Percentiles rank a stretch among this genome's conserved stretches.
Conservation (phyloP, 64 coral and sea anemone genomes). For the Montipora foliosa region DNA sequence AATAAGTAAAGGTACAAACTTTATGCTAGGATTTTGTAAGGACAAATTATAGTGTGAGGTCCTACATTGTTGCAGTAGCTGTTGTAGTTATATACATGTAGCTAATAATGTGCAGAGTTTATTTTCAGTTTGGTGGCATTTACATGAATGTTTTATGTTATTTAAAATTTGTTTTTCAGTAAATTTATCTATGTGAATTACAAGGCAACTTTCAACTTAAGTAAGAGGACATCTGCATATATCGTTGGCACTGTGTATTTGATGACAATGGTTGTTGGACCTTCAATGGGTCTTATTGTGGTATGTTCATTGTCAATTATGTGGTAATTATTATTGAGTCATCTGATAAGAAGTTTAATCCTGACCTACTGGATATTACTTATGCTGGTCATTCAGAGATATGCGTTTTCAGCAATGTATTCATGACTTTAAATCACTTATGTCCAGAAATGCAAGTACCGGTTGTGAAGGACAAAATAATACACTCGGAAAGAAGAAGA, state of each 20-base stretch:
- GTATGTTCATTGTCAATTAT: constrained; percentile 27
- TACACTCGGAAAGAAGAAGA: too few species aligned
- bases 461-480: too few species aligned
- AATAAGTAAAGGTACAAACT: not conserved
- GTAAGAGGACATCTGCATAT: constrained; percentile 60
- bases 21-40: too few species aligned
- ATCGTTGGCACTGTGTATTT: constrained; percentile 93
- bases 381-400: not conserved
- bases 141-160: too few species aligned
- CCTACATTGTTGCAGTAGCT: too few species aligned
- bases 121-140: not conserved
- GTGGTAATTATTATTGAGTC: not conserved
- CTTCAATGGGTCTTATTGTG: constrained; percentile 86
- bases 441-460: too few species aligned
- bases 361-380: not conserved
- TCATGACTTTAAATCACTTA: too few species aligned
- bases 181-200: constrained; percentile 90
- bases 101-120: too few species aligned
- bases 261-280: constrained; percentile 85
- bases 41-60: too few species aligned
- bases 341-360: not conserved
- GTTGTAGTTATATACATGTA: too few species aligned
- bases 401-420: too few species aligned
- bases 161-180: constrained; percentile 24
- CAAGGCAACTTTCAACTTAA: constrained; percentile 72